Percentiles rank a stretch among this genome's conserved stretches.
phyloP scores from a whole-genome alignment of 2,113 vertebrate genomes.

The Bujurquina vittata region DNA sequence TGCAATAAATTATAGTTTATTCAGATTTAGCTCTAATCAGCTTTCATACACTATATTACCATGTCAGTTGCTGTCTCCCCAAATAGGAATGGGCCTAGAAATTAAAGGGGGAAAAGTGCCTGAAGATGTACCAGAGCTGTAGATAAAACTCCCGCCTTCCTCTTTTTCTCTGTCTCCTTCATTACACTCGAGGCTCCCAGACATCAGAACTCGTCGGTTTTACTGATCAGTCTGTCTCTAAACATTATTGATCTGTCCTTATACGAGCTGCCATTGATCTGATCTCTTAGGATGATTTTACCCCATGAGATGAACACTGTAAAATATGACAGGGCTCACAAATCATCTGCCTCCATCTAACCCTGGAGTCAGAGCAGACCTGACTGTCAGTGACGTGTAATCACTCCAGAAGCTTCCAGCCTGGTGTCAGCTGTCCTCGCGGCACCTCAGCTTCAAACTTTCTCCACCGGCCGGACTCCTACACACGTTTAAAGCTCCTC shows the following conservation, averaged over 20 bases:
- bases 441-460: not conserved
- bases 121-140: conserved; percentile 6
- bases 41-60: no score
- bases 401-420: not conserved
- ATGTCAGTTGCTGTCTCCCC: not conserved
- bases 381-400: not conserved
- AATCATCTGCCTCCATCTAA: conserved; percentile 10
- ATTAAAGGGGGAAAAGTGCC: not conserved
- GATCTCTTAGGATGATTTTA: conserved; percentile 54
- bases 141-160: not conserved
- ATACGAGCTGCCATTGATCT: conserved; percentile 57
- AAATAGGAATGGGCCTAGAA: not conserved
- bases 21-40: not conserved
- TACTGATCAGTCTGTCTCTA: conserved; percentile 66
- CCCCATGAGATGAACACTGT: conserved; percentile 50
- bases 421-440: not conserved
- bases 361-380: conserved; percentile 1
- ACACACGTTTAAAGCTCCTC: not conserved
- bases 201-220: conserved; percentile 48
- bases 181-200: conserved; percentile 53
- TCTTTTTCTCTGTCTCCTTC: conserved; percentile 43
- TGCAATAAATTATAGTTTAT: not conserved
- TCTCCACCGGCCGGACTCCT: not conserved
- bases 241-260: conserved; percentile 58
- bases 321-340: conserved; percentile 51